Evolutionary conservation across 2,113 vertebrate genomes (phyloP).

Genomic region (Laticauda laticaudata): DNA sequence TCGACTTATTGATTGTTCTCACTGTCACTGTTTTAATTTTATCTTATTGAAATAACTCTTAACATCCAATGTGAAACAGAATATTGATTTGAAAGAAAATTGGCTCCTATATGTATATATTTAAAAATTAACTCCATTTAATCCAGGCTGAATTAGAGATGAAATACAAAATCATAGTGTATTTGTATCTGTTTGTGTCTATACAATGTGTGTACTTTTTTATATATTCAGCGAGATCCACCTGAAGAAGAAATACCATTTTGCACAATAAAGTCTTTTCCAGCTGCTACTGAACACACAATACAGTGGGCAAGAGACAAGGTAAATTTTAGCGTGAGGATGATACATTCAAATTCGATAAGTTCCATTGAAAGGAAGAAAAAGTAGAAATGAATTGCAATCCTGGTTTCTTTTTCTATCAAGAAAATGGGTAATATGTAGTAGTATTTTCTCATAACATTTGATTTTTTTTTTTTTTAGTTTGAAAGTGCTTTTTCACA

Average conservation of each 20-base stretch:
- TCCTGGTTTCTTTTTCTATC: background rate
- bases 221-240: conserved; percentile 84
- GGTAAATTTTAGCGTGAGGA: conserved; percentile 63
- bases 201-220: conserved; percentile 1
- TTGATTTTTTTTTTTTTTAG: conserved; percentile 67
- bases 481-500: conserved; percentile 95
- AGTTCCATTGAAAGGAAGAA: background rate
- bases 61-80: background rate
- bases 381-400: background rate
- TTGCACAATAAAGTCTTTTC: conserved; percentile 98
- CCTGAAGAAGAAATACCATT: conserved; percentile 99
- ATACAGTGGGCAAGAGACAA: conserved; percentile 99
- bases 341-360: background rate
- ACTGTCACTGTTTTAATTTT: background rate
- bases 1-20: background rate
- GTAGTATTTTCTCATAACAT: background rate
- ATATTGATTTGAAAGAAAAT: background rate
- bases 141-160: background rate
- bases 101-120: background rate
- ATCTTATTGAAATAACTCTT: background rate
- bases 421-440: background rate
- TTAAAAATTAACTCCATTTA: background rate
- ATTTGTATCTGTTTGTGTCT: background rate
- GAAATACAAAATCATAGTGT: background rate
- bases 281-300: conserved; percentile 94